A percentile compares a stretch with the other conserved stretches of the same genome.
These are phyloP conservation scores for Chionoecetes opilio DNA, from an alignment of 1,140 invertebrate species.

Conservation along the genomic window DNA sequence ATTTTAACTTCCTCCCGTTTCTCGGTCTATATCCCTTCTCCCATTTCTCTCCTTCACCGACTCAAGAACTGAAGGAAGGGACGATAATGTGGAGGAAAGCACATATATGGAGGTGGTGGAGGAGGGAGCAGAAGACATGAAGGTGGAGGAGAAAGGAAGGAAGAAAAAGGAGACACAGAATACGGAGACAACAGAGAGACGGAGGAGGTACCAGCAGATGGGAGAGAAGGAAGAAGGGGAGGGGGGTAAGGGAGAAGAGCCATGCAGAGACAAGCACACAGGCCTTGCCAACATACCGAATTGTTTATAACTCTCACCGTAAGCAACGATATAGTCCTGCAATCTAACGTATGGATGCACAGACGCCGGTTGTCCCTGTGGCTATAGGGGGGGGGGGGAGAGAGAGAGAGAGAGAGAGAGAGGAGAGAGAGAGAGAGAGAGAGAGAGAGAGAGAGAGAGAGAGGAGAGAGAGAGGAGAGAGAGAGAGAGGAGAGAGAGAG, in stretches of 20 bases:
- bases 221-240: background rate
- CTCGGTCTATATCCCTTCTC: background rate
- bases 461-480: background rate
- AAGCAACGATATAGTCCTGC: background rate
- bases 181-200: background rate
- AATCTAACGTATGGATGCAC: background rate
- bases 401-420: background rate
- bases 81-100: background rate
- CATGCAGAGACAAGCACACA: background rate
- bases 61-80: background rate
- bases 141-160: background rate
- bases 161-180: background rate
- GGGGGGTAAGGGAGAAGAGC: background rate
- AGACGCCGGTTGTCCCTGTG: background rate
- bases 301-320: conserved; percentile 14
- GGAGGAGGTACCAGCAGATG: background rate
- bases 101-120: background rate
- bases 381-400: background rate
- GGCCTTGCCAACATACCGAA: conserved; percentile 19
- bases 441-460: background rate
- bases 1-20: background rate
- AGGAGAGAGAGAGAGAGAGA: background rate
- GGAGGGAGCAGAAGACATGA: background rate
- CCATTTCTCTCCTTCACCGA: background rate
- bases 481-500: background rate